These are phyloP conservation scores for Xylocampa areola DNA, from an alignment of 2,888 invertebrate genomes.

Conservation along the genomic window DNA sequence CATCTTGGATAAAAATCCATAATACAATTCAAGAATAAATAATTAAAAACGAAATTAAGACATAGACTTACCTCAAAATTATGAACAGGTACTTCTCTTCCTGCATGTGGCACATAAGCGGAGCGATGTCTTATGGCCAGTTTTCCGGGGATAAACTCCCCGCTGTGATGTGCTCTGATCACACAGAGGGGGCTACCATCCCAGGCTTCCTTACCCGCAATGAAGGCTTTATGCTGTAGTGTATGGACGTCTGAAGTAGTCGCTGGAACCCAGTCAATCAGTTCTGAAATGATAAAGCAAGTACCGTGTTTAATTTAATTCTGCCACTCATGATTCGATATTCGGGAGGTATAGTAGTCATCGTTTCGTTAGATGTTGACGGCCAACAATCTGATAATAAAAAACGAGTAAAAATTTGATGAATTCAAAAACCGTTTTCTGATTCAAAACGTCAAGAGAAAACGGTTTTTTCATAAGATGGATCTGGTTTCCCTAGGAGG, in stretches of 20 bases:
- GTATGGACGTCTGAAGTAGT: constrained; percentile 68
- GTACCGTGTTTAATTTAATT: no score
- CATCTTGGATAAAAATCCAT: no score
- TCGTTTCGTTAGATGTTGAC: no score
- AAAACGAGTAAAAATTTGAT: no score
- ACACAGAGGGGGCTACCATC: constrained; percentile 84
- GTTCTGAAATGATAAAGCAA: constrained; percentile 53
- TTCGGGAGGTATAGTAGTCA: no score
- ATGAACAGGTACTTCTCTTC: constrained; percentile 81
- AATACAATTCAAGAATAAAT: not conserved
- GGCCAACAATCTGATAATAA: no score
- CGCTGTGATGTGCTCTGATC: constrained; percentile 81
- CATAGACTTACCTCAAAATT: constrained; percentile 79
- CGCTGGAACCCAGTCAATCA: constrained; percentile 78
- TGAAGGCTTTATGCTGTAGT: constrained; percentile 73
- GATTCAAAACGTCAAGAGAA: no score
- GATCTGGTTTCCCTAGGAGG: no score
- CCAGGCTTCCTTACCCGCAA: constrained; percentile 83
- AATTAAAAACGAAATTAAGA: not conserved
- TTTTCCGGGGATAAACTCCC: constrained; percentile 83
- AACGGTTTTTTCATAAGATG: no score
- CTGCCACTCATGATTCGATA: no score
- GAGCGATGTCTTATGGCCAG: constrained; percentile 77
- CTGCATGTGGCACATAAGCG: constrained; percentile 78
- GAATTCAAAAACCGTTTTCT: no score